Base-by-base conservation (phyloP, 2,888 invertebrate species). In the Aphodius sticticus region DNA sequence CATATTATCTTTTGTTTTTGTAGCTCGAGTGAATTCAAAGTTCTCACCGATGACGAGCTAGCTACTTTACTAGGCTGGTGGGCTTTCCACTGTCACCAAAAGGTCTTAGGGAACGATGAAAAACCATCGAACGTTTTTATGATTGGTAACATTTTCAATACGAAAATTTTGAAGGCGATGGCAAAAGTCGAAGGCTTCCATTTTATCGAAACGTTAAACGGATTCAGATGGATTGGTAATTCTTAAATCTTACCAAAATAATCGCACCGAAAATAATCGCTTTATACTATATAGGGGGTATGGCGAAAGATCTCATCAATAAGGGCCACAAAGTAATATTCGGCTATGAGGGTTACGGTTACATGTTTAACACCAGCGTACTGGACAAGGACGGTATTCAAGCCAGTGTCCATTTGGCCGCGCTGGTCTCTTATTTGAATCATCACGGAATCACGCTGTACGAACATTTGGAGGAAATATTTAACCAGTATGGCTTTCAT, bases 201-300 rank as follows among this genome's bases (percentile, higher is more conserved):
- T 84, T 93, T 93, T 83, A 89, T 91, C 82, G 98, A 99, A 90
- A 99, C 99, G 0, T 91, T 99, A 77, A 99, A 99, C 0, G 99
- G 99, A 0, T 99, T 99, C 88, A 99, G 99, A 87, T 99, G 99
- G 99, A 98, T 99, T 96, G 99, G 97, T 90, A 81, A 88, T 81
- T 77, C 0, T 76, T 5, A 14, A 70, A 74, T 12, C 26, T 1
- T 26, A 26, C 26, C 26, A 26, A 26, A 2, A 2, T 26, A 16
- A n/a, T 71, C 69, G n/a, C 69, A 15, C 3, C 69, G 15, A 69
- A 14, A 69, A 14, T n/a, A 69, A 69, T 26, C 26, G 26, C 26
- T 26, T 26, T 26, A 26, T 26, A 26, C 26, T 26, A 26, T 26
- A 26, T 86, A 93, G 93, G 93, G 5, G 99, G 99, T 89, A 93